Evolutionary conservation across 2,888 invertebrate genomes (phyloP).

Genomic region (Pyrrhia umbra): DNA sequence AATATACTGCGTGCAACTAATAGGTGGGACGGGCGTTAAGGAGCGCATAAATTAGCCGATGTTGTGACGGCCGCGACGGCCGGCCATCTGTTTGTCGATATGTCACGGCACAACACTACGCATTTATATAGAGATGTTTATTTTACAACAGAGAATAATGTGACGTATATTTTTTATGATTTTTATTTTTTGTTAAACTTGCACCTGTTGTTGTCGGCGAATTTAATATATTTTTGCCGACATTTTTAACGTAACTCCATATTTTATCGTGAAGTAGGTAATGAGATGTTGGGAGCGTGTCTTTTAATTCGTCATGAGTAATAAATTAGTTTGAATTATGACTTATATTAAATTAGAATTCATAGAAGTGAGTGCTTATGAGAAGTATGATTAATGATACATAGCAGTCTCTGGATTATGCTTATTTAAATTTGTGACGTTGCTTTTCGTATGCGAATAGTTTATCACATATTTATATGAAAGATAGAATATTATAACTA

Average conservation of each 20-base stretch:
- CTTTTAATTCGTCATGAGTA: slow-evolving; percentile 38
- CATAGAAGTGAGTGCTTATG: slow-evolving; percentile 29
- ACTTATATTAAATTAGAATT: slow-evolving; percentile 45
- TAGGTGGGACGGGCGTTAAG: slow-evolving; percentile 89
- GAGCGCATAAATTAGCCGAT: slow-evolving; percentile 88
- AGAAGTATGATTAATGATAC: slow-evolving; percentile 50
- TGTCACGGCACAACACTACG: slow-evolving; percentile 82
- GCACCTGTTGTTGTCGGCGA: slow-evolving; percentile 57
- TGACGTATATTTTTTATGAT: slow-evolving; percentile 56
- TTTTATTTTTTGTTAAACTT: slow-evolving; percentile 38
- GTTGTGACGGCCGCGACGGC: slow-evolving; percentile 86
- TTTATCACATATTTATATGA: slow-evolving; percentile 20
- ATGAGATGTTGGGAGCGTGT: slow-evolving; percentile 38
- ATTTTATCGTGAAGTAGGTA: slow-evolving; percentile 52
- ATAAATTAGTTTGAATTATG: slow-evolving; percentile 50
- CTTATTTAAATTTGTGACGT: slow-evolving; percentile 29
- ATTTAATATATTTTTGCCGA: slow-evolving; percentile 54
- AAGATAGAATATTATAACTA: neutral
- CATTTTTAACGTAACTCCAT: slow-evolving; percentile 45
- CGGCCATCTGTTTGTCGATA: slow-evolving; percentile 89
- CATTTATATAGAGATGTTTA: slow-evolving; percentile 75
- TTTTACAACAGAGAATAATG: slow-evolving; percentile 54
- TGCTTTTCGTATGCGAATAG: slow-evolving; percentile 1
- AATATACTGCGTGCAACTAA: slow-evolving; percentile 88
- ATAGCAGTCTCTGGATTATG: slow-evolving; percentile 37